Base-by-base conservation (phyloP, 1,140 invertebrate species). In the Lycorma delicatula region DNA sequence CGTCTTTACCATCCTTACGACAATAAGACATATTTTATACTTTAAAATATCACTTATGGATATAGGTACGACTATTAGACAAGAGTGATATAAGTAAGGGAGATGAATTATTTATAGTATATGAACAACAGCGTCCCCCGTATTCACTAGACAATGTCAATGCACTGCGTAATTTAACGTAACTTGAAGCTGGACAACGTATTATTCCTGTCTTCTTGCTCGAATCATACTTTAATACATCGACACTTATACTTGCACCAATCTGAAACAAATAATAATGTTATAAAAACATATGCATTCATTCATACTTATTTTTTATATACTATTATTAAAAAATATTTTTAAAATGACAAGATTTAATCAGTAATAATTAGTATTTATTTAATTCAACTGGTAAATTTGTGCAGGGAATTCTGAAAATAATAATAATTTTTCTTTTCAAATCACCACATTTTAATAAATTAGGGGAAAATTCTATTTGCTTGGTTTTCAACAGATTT, bases 1-100 rank as follows among this genome's bases (percentile, higher is more conserved):
- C 80, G 68, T 95, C 89, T 74, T 93, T 93, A 18, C 87, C 84
- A 68, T 77, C 73, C 49, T 74, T 72, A 23, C 54, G 57, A 27
- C 70, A 64, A n/a, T 69, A 55, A 16, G 77, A 70, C 77, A 79
- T 79, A 51, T 54, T 67, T 46, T 11, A 18, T 34, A 6, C 6
- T 20, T n/a, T 47, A 29, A 29, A 13, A n/a, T 31, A 36, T n/a
- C 38, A 26, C 36, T 28, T 44, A 69, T 75, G 74, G 1, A 59
- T 50, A 53, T 69, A 75, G 5, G 60, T 66, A 51, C 72, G 67
- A 55, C 70, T 72, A 22, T 75, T 67, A 0, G 67, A 44, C 62
- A 57, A 59, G 59, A 59, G 22, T 69, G 67, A 68, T n/a, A 75
- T 57, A 5, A 76, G 66, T 60, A 75, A 69, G 16, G 74, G 65